A percentile compares a stretch with the other conserved stretches of the same genome.
phyloP scores from a whole-genome alignment of 2,888 invertebrate genomes.

The Ectemnius lituratus region DNA sequence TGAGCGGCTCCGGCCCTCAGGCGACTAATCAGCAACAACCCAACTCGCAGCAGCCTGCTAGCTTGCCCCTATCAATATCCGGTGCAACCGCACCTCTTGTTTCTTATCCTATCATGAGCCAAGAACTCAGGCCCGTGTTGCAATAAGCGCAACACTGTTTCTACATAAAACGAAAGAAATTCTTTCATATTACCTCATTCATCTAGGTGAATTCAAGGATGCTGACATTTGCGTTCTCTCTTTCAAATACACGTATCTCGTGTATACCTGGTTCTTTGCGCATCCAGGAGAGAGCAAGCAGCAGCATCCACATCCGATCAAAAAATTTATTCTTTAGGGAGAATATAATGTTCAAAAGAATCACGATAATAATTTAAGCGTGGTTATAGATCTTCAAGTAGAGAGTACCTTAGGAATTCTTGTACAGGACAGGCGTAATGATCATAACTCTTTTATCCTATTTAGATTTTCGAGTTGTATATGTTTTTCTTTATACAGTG shows the following conservation, averaged over 20 bases:
- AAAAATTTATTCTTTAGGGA: slow-evolving; percentile 27
- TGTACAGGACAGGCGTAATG: slow-evolving; percentile 48
- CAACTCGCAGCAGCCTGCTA: slow-evolving; percentile 76
- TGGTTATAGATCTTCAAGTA: slow-evolving; percentile 26
- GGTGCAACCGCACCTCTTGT: slow-evolving; percentile 82
- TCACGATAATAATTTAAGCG: slow-evolving; percentile 20
- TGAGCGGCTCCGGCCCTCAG: slow-evolving; percentile 75
- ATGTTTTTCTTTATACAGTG: too few relatives aligned
- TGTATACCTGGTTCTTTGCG: background rate
- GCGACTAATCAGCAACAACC: slow-evolving; percentile 76
- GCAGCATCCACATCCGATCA: slow-evolving; percentile 9
- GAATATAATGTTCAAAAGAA: slow-evolving; percentile 22
- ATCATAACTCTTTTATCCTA: slow-evolving; percentile 13
- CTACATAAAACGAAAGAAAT: slow-evolving; percentile 17
- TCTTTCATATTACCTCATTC: slow-evolving; percentile 30
- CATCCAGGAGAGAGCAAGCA: too few relatives aligned
- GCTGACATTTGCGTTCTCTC: slow-evolving; percentile 35
- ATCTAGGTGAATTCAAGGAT: slow-evolving; percentile 23
- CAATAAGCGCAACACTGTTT: slow-evolving; percentile 46
- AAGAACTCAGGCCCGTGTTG: slow-evolving; percentile 76
- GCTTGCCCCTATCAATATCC: slow-evolving; percentile 80
- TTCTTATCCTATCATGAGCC: slow-evolving; percentile 84
- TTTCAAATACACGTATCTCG: slow-evolving; percentile 26
- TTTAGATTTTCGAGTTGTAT: too few relatives aligned
- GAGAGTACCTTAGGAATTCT: slow-evolving; percentile 26